phyloP scores from a whole-genome alignment of 1,140 invertebrate genomes.

The Bactericera cockerelli region DNA sequence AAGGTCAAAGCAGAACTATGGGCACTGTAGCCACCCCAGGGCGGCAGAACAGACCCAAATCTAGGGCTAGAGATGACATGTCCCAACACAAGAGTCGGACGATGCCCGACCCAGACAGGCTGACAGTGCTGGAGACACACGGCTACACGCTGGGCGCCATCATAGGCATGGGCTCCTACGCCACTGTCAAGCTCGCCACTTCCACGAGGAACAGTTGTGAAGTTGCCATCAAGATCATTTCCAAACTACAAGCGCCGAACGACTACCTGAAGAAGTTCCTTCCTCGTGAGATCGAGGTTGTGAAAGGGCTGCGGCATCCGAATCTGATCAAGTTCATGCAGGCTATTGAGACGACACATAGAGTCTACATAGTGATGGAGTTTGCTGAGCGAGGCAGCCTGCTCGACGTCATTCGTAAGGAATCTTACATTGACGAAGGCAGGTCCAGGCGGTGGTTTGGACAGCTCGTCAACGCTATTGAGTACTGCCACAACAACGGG shows the following conservation, averaged over 20 bases:
- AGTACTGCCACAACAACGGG: constrained; percentile 58
- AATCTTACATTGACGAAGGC: constrained; percentile 48
- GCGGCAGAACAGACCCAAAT: too few relatives aligned
- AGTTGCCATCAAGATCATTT: constrained; percentile 79
- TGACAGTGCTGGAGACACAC: constrained; percentile 55
- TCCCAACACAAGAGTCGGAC: too few relatives aligned
- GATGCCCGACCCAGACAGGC: constrained; percentile 20
- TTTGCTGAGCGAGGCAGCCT: constrained; percentile 61
- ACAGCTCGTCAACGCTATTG: constrained; percentile 53
- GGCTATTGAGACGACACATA: constrained; percentile 63
- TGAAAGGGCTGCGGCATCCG: constrained; percentile 60
- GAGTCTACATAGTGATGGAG: constrained; percentile 71
- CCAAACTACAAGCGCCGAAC: constrained; percentile 58
- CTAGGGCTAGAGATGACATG: too few relatives aligned
- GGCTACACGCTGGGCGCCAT: constrained; percentile 58
- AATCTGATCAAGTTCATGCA: constrained; percentile 66
- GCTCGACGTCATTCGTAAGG: constrained; percentile 51
- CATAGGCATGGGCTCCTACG: constrained; percentile 67
- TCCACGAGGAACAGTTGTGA: constrained; percentile 51
- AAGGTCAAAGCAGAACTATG: too few relatives aligned
- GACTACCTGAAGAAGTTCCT: constrained; percentile 71
- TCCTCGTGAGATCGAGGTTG: constrained; percentile 70
- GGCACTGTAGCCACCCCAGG: too few relatives aligned
- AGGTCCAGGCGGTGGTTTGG: constrained; percentile 51
- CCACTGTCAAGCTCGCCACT: constrained; percentile 56